These are phyloP conservation scores for Sitodiplosis mosellana DNA, from an alignment of 1,140 invertebrate genomes.

Conservation along the genomic window DNA sequence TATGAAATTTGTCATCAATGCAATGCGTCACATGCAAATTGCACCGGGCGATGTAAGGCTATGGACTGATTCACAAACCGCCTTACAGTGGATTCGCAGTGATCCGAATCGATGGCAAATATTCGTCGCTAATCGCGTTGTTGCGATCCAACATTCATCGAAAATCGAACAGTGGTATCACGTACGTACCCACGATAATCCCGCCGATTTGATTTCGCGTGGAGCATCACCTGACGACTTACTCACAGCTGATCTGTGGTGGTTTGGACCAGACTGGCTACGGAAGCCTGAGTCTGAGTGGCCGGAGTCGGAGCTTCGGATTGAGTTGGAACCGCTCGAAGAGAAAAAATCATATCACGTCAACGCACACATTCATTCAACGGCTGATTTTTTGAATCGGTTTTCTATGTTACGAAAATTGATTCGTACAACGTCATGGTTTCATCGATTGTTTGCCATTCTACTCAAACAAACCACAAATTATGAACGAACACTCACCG, in stretches of 20 bases:
- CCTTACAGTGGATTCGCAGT: slow-evolving; percentile 13
- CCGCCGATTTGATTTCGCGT: slow-evolving; percentile 10
- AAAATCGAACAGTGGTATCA: slow-evolving; percentile 5
- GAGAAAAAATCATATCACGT: too few relatives aligned
- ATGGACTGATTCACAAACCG: slow-evolving; percentile 19
- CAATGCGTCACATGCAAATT: background rate
- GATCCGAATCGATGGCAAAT: slow-evolving; percentile 4
- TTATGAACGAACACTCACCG: background rate
- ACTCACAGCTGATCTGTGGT: background rate
- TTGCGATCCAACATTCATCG: slow-evolving; percentile 4
- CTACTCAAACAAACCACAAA: background rate
- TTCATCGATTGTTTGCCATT: background rate
- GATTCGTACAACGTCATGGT: too few relatives aligned
- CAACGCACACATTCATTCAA: too few relatives aligned
- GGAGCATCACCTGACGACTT: background rate
- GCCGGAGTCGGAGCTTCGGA: too few relatives aligned
- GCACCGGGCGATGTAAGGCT: background rate
- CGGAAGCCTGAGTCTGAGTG: too few relatives aligned
- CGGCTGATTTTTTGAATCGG: too few relatives aligned
- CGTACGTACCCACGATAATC: slow-evolving; percentile 7
- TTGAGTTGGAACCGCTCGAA: too few relatives aligned
- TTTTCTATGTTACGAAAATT: too few relatives aligned
- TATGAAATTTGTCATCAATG: slow-evolving; percentile 6
- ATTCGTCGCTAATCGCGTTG: slow-evolving; percentile 8
- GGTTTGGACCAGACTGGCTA: background rate